Evolutionary conservation across 2,888 invertebrate genomes (phyloP).

Genomic region (Achlya flavicornis): DNA sequence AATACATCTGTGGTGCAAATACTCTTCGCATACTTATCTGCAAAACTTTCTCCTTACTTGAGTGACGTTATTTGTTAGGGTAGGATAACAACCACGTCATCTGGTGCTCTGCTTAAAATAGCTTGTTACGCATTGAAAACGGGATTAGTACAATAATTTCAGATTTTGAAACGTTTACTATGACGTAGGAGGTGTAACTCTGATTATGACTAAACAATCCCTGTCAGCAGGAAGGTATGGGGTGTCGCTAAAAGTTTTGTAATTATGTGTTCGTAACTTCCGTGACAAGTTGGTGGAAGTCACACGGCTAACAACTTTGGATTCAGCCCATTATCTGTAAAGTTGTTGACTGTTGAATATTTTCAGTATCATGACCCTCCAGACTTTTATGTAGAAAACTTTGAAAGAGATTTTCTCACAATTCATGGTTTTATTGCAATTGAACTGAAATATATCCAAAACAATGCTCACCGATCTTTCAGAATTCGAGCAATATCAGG

Average conservation of each 20-base stretch:
- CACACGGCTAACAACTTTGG: conserved; percentile 19
- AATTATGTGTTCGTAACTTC: conserved; percentile 36
- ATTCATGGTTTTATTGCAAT: no score
- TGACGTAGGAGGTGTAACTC: background rate
- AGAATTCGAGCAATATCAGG: no score
- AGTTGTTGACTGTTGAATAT: background rate
- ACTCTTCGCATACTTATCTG: background rate
- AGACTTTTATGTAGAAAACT: background rate
- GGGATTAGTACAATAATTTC: background rate
- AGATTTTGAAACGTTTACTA: conserved; percentile 1
- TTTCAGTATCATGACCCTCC: background rate
- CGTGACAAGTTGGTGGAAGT: conserved; percentile 26
- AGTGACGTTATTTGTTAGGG: background rate
- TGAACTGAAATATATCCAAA: no score
- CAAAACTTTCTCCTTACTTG: background rate
- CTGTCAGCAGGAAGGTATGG: conserved; percentile 25
- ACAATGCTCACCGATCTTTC: no score
- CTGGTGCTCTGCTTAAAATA: background rate
- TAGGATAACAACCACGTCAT: background rate
- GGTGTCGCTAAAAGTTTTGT: conserved; percentile 38
- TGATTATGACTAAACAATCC: conserved; percentile 13
- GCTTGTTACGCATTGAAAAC: background rate
- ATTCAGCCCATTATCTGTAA: conserved; percentile 7
- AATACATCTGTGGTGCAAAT: background rate
- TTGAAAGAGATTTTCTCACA: background rate